Conservation (phyloP, 2,888 invertebrate species). For the Stratiomys singularior region DNA sequence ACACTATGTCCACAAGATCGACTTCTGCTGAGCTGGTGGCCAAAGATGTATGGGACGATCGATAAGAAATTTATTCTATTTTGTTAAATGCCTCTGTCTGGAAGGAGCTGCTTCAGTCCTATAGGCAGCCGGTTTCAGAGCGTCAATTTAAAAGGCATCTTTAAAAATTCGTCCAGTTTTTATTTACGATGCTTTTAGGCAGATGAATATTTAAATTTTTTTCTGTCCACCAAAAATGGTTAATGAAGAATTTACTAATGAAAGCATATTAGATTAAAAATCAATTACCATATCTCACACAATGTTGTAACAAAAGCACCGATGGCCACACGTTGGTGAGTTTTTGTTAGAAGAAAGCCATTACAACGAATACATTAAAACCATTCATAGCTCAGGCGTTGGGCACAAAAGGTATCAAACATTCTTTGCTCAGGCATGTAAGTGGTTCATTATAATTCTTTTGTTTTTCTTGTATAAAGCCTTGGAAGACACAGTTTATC, state of each 20-base stretch:
- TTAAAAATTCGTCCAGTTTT: slow-evolving; percentile 29
- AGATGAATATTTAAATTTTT: slow-evolving; percentile 2
- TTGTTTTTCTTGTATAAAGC: no score
- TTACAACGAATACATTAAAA: no score
- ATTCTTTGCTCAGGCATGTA: no score
- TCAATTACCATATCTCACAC: slow-evolving; percentile 20
- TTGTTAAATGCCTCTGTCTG: background rate
- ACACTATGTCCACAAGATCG: background rate
- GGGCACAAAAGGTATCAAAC: no score
- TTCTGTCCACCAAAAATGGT: background rate
- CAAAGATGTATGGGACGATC: background rate
- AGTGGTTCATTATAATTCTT: no score
- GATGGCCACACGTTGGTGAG: background rate
- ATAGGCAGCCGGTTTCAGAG: slow-evolving; percentile 20
- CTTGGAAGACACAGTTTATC: no score
- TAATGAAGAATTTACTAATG: background rate
- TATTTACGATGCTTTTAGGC: background rate
- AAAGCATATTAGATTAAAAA: background rate
- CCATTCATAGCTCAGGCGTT: no score
- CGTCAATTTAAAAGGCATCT: background rate
- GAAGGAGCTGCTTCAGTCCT: background rate
- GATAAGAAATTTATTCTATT: slow-evolving; percentile 13
- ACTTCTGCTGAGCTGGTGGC: background rate
- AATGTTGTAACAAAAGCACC: background rate
- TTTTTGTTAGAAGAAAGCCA: no score